Evolutionary conservation across 2,113 vertebrate genomes (phyloP).

Genomic region (Tapirus terrestris): DNA sequence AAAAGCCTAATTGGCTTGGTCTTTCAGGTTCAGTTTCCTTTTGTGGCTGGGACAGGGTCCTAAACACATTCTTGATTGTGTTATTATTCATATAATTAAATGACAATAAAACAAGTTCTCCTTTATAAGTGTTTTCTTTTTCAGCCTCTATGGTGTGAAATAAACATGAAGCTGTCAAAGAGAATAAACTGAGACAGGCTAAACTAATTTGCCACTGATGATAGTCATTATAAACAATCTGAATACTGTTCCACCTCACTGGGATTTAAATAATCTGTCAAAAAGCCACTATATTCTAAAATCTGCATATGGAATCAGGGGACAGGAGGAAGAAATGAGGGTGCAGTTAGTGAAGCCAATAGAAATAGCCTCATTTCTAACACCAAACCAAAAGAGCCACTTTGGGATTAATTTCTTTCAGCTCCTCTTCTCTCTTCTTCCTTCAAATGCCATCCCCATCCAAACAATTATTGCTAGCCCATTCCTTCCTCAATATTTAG

Average conservation of each 20-base stretch:
- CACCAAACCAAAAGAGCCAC: not conserved
- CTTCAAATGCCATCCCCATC: not conserved
- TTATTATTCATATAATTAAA: constrained; percentile 52
- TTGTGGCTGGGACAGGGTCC: not conserved
- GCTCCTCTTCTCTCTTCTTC: not conserved
- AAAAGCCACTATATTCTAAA: constrained; percentile 32
- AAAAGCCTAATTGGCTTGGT: not conserved
- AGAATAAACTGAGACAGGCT: constrained; percentile 62
- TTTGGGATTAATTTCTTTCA: not conserved
- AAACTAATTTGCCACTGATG: constrained; percentile 67
- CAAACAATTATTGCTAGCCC: not conserved
- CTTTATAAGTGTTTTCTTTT: constrained; percentile 9
- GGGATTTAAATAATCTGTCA: constrained; percentile 65
- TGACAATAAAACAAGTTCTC: constrained; percentile 45
- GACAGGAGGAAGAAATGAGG: not conserved
- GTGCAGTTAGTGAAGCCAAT: not conserved
- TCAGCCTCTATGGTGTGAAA: constrained; percentile 28
- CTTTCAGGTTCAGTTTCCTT: not conserved
- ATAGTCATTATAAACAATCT: constrained; percentile 59
- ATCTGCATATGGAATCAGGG: not conserved
- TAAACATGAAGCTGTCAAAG: constrained; percentile 73
- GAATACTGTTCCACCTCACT: constrained; percentile 57
- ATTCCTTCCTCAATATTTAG: not conserved
- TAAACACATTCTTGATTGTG: not conserved
- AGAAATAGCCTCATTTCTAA: not conserved